phyloP scores from a whole-genome alignment of 2,113 vertebrate species.

The Hemiprocne comata region DNA sequence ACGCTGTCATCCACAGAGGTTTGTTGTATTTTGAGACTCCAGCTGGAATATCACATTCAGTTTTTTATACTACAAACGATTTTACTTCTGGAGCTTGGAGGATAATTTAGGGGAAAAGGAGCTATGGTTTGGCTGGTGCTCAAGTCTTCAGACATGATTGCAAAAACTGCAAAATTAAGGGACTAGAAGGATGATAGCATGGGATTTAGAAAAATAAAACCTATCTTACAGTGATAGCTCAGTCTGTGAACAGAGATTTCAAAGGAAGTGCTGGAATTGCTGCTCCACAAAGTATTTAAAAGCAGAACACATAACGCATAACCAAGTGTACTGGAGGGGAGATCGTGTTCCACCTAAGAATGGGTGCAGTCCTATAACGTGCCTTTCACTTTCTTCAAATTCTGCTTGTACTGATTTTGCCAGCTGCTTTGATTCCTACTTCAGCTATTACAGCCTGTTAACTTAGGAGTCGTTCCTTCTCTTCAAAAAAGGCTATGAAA shows the following conservation, averaged over 20 bases:
- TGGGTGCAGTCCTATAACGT: background rate
- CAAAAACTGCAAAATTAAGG: background rate
- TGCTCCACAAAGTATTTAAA: background rate
- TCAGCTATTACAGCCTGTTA: background rate
- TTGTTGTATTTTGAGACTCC: background rate
- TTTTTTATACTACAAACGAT: background rate
- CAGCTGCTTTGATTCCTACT: background rate
- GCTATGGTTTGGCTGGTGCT: background rate
- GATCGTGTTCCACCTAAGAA: background rate
- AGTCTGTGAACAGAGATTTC: background rate
- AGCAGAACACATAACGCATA: background rate
- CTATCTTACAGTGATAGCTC: background rate
- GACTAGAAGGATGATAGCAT: background rate
- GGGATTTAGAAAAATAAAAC: background rate
- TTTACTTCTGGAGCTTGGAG: background rate
- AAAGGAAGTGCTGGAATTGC: background rate
- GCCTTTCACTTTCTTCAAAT: background rate
- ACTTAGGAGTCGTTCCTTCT: background rate
- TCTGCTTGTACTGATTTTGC: background rate
- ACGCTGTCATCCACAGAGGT: rapidly evolving
- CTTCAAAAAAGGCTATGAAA: background rate
- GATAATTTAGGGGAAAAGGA: background rate
- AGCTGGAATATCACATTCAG: background rate
- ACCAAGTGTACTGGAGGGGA: background rate
- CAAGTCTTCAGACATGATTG: background rate